phyloP scores from a whole-genome alignment of 2,113 vertebrate genomes.

The Prunella fulvescens region DNA sequence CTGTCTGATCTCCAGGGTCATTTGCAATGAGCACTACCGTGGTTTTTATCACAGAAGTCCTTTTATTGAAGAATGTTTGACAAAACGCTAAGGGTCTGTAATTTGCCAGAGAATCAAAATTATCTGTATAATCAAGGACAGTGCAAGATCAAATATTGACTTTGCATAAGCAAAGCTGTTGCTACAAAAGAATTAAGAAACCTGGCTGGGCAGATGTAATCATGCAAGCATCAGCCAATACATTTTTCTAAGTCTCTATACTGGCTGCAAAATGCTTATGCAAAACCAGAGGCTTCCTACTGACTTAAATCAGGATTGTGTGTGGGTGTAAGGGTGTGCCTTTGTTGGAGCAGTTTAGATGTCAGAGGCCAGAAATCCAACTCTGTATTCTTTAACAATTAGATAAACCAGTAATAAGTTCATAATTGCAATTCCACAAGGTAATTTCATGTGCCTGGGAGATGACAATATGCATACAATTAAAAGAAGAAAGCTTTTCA shows the following conservation, averaged over 20 bases:
- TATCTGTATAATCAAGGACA: neutral
- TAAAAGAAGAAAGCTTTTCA: slow-evolving; percentile 31
- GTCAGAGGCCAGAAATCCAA: neutral
- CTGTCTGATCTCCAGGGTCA: neutral
- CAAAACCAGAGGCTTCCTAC: slow-evolving; percentile 48
- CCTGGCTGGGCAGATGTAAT: neutral
- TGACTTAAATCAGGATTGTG: slow-evolving; percentile 18
- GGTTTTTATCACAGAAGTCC: neutral
- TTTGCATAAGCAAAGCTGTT: neutral
- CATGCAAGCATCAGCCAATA: neutral
- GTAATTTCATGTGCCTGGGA: slow-evolving; percentile 36
- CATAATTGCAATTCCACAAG: slow-evolving; percentile 43
- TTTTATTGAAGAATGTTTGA: neutral
- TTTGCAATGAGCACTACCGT: neutral
- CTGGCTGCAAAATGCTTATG: slow-evolving; percentile 14
- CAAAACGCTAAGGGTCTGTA: neutral
- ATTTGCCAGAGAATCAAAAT: slow-evolving; percentile 5
- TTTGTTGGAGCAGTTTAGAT: neutral
- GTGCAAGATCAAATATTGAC: neutral
- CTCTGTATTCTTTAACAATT: slow-evolving; percentile 46
- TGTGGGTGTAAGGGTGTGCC: slow-evolving; percentile 47
- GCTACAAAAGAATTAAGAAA: neutral
- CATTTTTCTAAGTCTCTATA: slow-evolving; percentile 1
- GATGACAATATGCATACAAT: slow-evolving; percentile 31
- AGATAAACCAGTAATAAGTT: slow-evolving; percentile 40